These are phyloP conservation scores for Buphagus erythrorhynchus DNA, from an alignment of 2,797 vertebrate genomes.

Conservation along the genomic window DNA sequence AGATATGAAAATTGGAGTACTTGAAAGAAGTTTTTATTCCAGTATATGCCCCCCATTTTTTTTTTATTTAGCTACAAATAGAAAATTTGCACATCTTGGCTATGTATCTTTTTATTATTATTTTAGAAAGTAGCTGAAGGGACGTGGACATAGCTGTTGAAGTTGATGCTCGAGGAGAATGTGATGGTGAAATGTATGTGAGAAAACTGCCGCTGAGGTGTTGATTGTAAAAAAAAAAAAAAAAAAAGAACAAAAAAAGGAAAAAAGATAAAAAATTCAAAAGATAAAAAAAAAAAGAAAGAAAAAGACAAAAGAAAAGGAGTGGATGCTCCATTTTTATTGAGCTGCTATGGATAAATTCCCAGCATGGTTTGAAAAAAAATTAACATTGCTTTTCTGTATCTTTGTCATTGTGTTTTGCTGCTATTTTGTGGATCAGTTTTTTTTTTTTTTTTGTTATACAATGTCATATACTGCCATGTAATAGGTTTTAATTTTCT, in stretches of 20 bases:
- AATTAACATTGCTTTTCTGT: slow-evolving; percentile 86
- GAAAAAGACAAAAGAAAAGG: slow-evolving; percentile 76
- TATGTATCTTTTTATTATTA: slow-evolving; percentile 78
- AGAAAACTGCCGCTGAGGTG: slow-evolving; percentile 82
- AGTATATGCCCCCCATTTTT: slow-evolving; percentile 61
- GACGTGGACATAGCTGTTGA: slow-evolving; percentile 73
- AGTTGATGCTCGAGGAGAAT: slow-evolving; percentile 81
- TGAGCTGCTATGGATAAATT: slow-evolving; percentile 94
- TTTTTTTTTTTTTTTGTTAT: slow-evolving; percentile 76
- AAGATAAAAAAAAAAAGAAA: slow-evolving; percentile 38
- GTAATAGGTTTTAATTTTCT: slow-evolving; percentile 93
- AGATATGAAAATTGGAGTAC: slow-evolving; percentile 66
- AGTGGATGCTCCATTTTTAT: slow-evolving; percentile 84
- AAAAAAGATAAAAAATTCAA: slow-evolving; percentile 17
- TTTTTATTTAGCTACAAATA: slow-evolving; percentile 76
- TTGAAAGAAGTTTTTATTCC: slow-evolving; percentile 73
- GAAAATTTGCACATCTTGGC: slow-evolving; percentile 92
- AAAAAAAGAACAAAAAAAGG: slow-evolving; percentile 7
- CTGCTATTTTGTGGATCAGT: slow-evolving; percentile 92
- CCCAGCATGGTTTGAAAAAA: slow-evolving; percentile 86
- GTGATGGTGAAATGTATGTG: slow-evolving; percentile 81
- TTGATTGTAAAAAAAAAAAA: slow-evolving; percentile 84
- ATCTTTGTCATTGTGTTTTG: slow-evolving; percentile 89
- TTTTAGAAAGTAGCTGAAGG: slow-evolving; percentile 79
- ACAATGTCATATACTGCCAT: slow-evolving; percentile 94